Evolutionary conservation across 2,888 invertebrate species (phyloP), one percentile per base, ranked within the genome.

Genomic region (Nomada fucata): DNA sequence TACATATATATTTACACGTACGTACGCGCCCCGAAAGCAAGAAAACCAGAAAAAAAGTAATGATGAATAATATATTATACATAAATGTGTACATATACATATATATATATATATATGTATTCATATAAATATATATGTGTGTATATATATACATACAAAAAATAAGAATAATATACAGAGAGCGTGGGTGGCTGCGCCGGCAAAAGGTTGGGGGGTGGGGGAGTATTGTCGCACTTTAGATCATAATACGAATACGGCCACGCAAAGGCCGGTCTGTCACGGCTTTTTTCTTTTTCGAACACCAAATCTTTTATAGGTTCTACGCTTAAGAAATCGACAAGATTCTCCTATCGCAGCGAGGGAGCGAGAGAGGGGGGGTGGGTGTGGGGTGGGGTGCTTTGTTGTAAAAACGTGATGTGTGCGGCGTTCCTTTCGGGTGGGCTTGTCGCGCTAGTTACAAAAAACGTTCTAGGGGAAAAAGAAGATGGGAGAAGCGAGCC

Each of bases 261-360:
- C 55, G 36, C 74, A 70, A 87, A 84, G 79, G 81, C 86, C 83
- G 81, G 65, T 59, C 65, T 76, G 78, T 79, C 78, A 80, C 81
- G 87, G 85, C 89, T 84, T 77, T 88, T 89, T 86, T 89, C 87
- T 89, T 89, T 89, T 89, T 90, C 87, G 88, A 91, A 91, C 91
- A 91, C 91, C 91, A 92, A 91, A 92, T 91, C 88, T 90, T 91
- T 89, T 57, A 88, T 92, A 91, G 90, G 87, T 90, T 90, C 86
- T 90, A 89, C 88, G 88, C 87, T 90, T 90, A 88, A 86, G 82
- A 73, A 86, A 82, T 79, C 86, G 74, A 79, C 69, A 57, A 76
- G 73, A 77, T 82, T 80, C 85, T 85, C 76, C 82, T 80, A 76
- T 60, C 71, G 81, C 55, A 64, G 47, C 67, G 20, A n/a, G 29